Base-by-base conservation (phyloP, 2,113 vertebrate species). In the Emydocephalus ijimae region DNA sequence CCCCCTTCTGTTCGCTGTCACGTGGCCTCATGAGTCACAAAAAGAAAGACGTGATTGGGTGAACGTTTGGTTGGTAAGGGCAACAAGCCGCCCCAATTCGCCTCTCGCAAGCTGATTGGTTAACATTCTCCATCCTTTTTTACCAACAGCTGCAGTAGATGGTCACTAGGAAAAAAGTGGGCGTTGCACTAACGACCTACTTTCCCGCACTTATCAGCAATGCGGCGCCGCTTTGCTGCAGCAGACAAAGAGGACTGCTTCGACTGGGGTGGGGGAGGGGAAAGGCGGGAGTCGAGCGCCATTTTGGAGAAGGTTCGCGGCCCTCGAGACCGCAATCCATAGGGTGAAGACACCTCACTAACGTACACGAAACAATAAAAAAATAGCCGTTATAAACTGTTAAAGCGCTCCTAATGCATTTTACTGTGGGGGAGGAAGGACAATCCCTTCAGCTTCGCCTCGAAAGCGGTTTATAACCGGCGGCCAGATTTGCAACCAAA, bases 151-250 rank as follows among this genome's bases (percentile, higher is more conserved):
- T 11, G 21, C 74, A 45, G 14, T 43, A 4, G n/a, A 15, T 39
- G n/a, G 20, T n/a, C 50, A 6, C n/a, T 26, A 43, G 24, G 20
- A 3, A 0, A 5, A 89, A 7, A 23, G 29, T 9, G 93, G 97
- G 97, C 95, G 95, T 94, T 89, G 3, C 92, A 45, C 8, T 56
- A 90, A 59, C 96, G 97, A 91, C 97, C 97, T 96, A 97, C 88
- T 97, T 97, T 96, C 91, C 92, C 81, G 92, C 91, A 91, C 92
- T 95, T 7, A 93, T 1, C 92, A 34, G 95, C 95, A 96, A 89
- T 97, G 96, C 96, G 95, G 96, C 61, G 94, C 59, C 29, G 14
- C 7, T n/a, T 90, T 87, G 94, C 92, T 64, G 93, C 86, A 92
- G 94, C n/a, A 81, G 95, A 96, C 74, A 89, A 96, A 81, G 74